A percentile compares a stretch with the other conserved stretches of the same genome.
Evolutionary conservation across 2,113 vertebrate species (phyloP).

Genomic region (Promerops cafer): DNA sequence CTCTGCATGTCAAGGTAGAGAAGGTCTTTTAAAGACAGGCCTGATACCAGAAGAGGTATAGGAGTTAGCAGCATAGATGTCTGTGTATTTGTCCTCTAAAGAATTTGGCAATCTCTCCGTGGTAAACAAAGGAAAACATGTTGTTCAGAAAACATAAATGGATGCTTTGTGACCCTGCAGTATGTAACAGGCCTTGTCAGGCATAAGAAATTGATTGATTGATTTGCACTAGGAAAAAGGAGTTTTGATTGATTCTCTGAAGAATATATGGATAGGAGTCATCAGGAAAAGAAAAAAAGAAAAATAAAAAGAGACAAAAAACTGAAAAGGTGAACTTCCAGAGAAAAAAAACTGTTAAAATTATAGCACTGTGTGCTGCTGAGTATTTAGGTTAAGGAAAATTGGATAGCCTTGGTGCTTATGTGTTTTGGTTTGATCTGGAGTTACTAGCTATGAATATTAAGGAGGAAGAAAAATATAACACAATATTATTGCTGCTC

Average conservation of each 20-base stretch:
- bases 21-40: background rate
- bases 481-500: background rate
- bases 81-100: background rate
- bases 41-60: background rate
- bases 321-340: background rate
- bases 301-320: background rate
- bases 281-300: background rate
- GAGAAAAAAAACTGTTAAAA: background rate
- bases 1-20: background rate
- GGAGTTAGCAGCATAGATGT: background rate
- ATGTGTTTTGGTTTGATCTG: background rate
- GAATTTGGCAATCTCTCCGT: background rate
- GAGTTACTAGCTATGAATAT: background rate
- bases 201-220: background rate
- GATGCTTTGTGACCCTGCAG: background rate
- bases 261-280: background rate
- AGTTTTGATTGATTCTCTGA: constrained; percentile 2
- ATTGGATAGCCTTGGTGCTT: background rate
- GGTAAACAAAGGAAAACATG: background rate
- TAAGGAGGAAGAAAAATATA: background rate
- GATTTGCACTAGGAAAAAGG: background rate
- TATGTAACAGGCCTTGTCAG: background rate
- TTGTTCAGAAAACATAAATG: background rate
- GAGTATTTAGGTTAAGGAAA: background rate
- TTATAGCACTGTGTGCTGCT: background rate